Evolutionary conservation across 2,797 vertebrate species (phyloP), one percentile per base, ranked within the genome.

Genomic region (Sciaenops ocellatus): DNA sequence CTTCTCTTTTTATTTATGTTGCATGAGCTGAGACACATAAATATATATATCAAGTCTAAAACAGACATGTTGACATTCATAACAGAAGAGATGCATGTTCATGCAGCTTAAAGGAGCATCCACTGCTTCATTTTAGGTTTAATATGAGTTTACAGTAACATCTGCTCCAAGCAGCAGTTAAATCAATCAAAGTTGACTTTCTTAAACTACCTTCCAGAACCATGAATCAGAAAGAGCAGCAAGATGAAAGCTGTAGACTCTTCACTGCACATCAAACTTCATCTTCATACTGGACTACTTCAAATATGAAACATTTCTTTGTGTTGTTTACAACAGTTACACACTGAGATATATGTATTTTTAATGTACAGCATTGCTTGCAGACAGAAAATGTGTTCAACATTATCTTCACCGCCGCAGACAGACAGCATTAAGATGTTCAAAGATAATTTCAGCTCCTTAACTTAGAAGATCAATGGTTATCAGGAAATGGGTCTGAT

Each of bases 181-280:
- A 70, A 38, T 52, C 56, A 38, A 38, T 44, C 56, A 34, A 44
- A 44, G 47, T 71, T 71, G 20, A 42, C 56, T 71, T 51, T 61
- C 30, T 10, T 7, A 52, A 42, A 26, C 20, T 2, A 0, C 16
- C 34, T 16, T 26, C 50, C 47, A 28, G n/a, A 52, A 62, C n/a
- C 0, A 20, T 50, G 56, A 70, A 18, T 60, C 30, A 50, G 22
- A 3, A 50, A 18, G 6, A 9, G 42, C 42, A 64, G n/a, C 24
- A 1, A 20, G 44, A 22, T 62, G n/a, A 62, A 26, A 62, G 16
- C 46, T 50, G 30, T 20, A 12, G 30, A 34, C 24, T 42, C 10
- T 42, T 42, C 12, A 42, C 10, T 22, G 54, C 42, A 9, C 24
- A 17, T 50, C 38, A 48, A n/a, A 28, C 48, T 26, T 17, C 15